Conservation (phyloP, 1,140 invertebrate species). For the Amyelois transitella region DNA sequence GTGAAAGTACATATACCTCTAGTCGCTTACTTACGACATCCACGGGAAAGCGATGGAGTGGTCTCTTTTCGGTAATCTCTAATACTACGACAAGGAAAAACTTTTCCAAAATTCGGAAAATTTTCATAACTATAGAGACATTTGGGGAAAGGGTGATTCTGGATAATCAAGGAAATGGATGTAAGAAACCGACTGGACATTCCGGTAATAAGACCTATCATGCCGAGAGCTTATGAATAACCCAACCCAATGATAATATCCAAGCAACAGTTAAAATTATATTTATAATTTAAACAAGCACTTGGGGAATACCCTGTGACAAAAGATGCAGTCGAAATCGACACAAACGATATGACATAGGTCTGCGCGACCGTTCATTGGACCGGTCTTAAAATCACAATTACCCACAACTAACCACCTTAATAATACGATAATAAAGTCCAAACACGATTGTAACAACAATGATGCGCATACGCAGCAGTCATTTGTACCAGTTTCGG, state of each 20-base stretch:
- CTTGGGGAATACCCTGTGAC: background rate
- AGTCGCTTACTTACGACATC: too few relatives aligned
- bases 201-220: too few relatives aligned
- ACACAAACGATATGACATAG: background rate
- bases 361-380: background rate
- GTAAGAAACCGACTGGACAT: too few relatives aligned
- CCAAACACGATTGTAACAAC: background rate
- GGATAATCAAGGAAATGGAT: too few relatives aligned
- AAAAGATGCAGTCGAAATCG: background rate
- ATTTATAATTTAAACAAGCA: background rate
- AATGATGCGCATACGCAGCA: background rate
- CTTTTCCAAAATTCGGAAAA: too few relatives aligned
- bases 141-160: too few relatives aligned
- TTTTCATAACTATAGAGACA: too few relatives aligned
- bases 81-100: too few relatives aligned
- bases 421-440: background rate
- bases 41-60: too few relatives aligned
- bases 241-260: background rate
- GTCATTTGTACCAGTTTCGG: background rate
- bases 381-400: background rate
- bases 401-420: background rate
- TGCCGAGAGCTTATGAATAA: background rate
- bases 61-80: too few relatives aligned
- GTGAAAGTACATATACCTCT: too few relatives aligned
- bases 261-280: too few relatives aligned